These are phyloP conservation scores for Muscicapa adusta DNA, from an alignment of 2,113 vertebrate genomes.

Conservation along the genomic window DNA sequence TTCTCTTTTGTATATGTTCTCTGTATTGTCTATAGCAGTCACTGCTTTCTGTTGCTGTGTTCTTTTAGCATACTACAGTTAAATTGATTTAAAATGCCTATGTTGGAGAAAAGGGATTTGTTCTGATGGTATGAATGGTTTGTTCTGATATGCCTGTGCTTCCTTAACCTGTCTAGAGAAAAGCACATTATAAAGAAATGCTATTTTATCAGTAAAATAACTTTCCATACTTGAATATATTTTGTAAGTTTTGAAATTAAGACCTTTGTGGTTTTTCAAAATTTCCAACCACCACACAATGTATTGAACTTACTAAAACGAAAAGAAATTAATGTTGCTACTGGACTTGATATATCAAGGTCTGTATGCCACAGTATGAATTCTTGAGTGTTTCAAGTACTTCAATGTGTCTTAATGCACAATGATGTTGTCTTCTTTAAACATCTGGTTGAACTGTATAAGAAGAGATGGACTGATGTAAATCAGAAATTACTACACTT, in stretches of 20 bases:
- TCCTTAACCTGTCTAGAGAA: background rate
- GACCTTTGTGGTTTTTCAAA: background rate
- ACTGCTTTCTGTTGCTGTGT: background rate
- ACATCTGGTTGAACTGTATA: background rate
- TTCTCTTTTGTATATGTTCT: background rate
- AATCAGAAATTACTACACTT: background rate
- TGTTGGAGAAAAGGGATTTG: background rate
- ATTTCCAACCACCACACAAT: background rate
- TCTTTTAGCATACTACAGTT: background rate
- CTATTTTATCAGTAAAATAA: conserved; percentile 22
- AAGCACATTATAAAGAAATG: conserved; percentile 5
- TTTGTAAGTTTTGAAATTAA: conserved; percentile 46
- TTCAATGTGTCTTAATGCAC: background rate
- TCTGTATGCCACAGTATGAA: background rate
- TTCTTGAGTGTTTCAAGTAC: background rate
- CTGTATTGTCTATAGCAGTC: background rate
- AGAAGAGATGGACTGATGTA: background rate
- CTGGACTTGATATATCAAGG: background rate
- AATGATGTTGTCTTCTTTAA: background rate
- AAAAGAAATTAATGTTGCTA: background rate
- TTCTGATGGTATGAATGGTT: background rate
- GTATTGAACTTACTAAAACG: background rate
- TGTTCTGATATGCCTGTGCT: background rate
- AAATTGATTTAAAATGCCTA: background rate
- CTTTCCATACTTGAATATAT: conserved; percentile 31